phyloP scores from a whole-genome alignment of 2,888 invertebrate genomes.

The Drosophila meridionalis region DNA sequence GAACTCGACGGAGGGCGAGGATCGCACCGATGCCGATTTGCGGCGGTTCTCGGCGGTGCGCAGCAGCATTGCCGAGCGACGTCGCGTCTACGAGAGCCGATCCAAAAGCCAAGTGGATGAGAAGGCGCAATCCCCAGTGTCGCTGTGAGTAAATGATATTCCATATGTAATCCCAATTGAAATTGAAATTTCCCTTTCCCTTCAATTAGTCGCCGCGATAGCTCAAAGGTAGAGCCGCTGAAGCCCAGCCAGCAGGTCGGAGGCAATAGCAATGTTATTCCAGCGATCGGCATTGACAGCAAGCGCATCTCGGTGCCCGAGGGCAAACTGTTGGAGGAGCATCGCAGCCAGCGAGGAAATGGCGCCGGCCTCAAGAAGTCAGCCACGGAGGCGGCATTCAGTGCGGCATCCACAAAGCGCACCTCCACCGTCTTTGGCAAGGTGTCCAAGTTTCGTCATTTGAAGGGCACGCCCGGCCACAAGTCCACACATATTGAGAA shows the following conservation, averaged over 20 bases:
- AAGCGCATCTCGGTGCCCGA: slow-evolving; percentile 84
- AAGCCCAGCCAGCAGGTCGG: slow-evolving; percentile 85
- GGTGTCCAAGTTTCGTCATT: slow-evolving; percentile 96
- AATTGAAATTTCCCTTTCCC: neutral
- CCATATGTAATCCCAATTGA: no score
- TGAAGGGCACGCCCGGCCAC: slow-evolving; percentile 95
- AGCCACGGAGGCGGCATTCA: slow-evolving; percentile 84
- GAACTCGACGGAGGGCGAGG: slow-evolving; percentile 86
- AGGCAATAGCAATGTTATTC: slow-evolving; percentile 78
- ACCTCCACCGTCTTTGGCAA: slow-evolving; percentile 95
- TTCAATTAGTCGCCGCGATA: slow-evolving; percentile 87
- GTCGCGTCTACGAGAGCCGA: slow-evolving; percentile 91
- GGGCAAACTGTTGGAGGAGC: slow-evolving; percentile 82
- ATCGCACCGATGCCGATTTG: slow-evolving; percentile 86
- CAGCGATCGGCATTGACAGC: slow-evolving; percentile 58
- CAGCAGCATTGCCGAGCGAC: slow-evolving; percentile 91
- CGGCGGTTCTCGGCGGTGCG: slow-evolving; percentile 88
- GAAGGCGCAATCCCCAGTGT: slow-evolving; percentile 90
- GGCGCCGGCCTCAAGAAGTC: slow-evolving; percentile 83
- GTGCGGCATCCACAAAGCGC: slow-evolving; percentile 89
- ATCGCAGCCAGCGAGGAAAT: slow-evolving; percentile 82
- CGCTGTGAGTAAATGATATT: slow-evolving; percentile 85
- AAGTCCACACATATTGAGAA: slow-evolving; percentile 97
- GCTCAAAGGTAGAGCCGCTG: slow-evolving; percentile 83
- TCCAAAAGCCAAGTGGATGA: slow-evolving; percentile 89